phyloP scores from a whole-genome alignment of 1,140 invertebrate genomes.

The Ips typographus region DNA sequence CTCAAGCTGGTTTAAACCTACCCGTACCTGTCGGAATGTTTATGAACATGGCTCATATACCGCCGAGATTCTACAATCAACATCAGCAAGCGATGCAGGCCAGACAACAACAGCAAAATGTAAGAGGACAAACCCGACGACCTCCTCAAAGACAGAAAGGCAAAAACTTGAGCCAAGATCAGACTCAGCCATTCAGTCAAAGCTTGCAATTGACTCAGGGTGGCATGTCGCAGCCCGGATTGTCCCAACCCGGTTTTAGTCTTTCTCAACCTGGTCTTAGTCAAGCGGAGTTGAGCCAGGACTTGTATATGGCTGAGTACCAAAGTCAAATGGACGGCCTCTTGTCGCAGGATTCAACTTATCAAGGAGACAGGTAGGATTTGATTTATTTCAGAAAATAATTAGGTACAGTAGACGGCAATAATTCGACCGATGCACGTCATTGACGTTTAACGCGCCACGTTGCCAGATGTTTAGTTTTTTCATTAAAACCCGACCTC shows the following conservation, averaged over 20 bases:
- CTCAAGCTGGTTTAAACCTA: conserved; percentile 73
- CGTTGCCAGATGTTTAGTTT: too few species aligned
- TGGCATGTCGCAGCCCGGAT: conserved; percentile 68
- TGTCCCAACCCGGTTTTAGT: conserved; percentile 71
- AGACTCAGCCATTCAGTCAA: conserved; percentile 65
- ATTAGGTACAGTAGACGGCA: too few species aligned
- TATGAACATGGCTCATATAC: conserved; percentile 88
- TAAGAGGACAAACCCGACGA: conserved; percentile 44
- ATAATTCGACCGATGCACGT: too few species aligned
- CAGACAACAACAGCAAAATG: conserved; percentile 50
- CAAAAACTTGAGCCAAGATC: conserved; percentile 54
- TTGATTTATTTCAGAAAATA: neutral
- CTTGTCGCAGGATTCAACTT: conserved; percentile 92
- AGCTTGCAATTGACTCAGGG: conserved; percentile 64
- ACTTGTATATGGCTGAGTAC: conserved; percentile 85
- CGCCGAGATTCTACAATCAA: conserved; percentile 84
- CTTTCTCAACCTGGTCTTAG: conserved; percentile 68
- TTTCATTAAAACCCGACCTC: too few species aligned
- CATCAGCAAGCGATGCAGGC: conserved; percentile 71
- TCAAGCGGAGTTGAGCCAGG: conserved; percentile 83
- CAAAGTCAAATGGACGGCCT: conserved; percentile 93
- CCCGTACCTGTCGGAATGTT: conserved; percentile 95
- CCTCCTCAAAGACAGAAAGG: conserved; percentile 41
- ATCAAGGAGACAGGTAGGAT: conserved; percentile 65
- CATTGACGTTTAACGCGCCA: too few species aligned